Evolutionary conservation across 2,888 invertebrate species (phyloP), one percentile per base, ranked within the genome.

Genomic region (Drosophila yooni): DNA sequence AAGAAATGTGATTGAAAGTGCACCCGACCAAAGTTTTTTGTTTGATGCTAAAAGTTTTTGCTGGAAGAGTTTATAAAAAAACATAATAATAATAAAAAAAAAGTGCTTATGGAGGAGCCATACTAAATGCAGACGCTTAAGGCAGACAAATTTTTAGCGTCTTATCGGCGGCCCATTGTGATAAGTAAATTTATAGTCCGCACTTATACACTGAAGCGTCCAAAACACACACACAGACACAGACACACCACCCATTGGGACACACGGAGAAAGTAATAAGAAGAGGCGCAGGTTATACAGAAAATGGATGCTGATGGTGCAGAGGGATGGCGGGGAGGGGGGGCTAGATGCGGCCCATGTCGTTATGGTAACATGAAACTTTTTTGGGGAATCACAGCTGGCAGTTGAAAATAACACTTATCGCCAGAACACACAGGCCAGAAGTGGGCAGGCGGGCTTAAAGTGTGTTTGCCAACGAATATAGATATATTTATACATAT

Each of bases 351-450:
- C n/a, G 54, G 65, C 51, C 54, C 56, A 65, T 68, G 70, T 68
- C 73, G 70, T 71, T 80, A 74, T 82, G 66, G 88, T 80, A 88
- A 84, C 87, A 83, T 84, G 89, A 88, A 86, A 86, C 83, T 84
- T 84, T 84, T 43, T 72, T 59, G 73, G 69, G 61, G 89, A 84
- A 84, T 88, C 89, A 88, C 89, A 88, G 87, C 84, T 86, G 89
- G 76, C 87, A 88, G 87, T 76, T 81, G 84, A 89, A 84, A 74
- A 88, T 84, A 86, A 84, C 84, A 84, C 89, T 84, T 84, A 84
- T 84, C 83, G 78, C 79, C 79, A 63, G 65, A 57, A 50, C 63
- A 59, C 79, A 76, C 52, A 63, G 64, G 18, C 52, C 34, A 56
- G 46, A 10, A 65, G 21, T 38, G 48, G 60, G 25, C 51, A 57